Conservation (phyloP, 2,113 vertebrate species). For the Ondatra zibethicus region DNA sequence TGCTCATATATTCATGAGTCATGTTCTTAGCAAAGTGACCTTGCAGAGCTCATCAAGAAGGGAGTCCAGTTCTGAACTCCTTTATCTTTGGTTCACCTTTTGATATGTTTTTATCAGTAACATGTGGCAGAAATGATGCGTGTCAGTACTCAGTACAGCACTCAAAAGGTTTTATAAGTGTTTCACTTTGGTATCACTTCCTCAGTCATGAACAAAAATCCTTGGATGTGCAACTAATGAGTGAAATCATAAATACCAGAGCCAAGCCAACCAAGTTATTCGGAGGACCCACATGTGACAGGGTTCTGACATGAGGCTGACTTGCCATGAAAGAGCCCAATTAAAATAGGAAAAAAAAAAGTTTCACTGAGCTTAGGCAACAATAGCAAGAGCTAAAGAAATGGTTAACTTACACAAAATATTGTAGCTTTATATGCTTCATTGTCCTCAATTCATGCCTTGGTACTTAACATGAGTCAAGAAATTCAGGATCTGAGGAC, state of each 20-base stretch:
- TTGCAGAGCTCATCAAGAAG: background rate
- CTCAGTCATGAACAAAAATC: background rate
- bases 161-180: background rate
- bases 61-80: background rate
- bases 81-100: background rate
- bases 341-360: background rate
- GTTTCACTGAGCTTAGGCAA: background rate
- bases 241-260: background rate
- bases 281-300: background rate
- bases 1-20: background rate
- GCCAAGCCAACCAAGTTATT: background rate
- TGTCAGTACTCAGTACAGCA: background rate
- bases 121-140: background rate
- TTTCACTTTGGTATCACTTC: background rate
- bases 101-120: background rate
- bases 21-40: background rate
- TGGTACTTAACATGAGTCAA: background rate
- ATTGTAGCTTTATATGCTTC: background rate
- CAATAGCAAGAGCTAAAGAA: background rate
- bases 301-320: background rate
- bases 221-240: background rate
- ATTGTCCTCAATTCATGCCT: background rate
- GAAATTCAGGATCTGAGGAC: constrained; percentile 13
- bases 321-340: background rate
- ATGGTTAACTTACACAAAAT: background rate